Evolutionary conservation across 2,888 invertebrate genomes (phyloP), one percentile per base, ranked within the genome.

Genomic region (Polyommatus icarus): DNA sequence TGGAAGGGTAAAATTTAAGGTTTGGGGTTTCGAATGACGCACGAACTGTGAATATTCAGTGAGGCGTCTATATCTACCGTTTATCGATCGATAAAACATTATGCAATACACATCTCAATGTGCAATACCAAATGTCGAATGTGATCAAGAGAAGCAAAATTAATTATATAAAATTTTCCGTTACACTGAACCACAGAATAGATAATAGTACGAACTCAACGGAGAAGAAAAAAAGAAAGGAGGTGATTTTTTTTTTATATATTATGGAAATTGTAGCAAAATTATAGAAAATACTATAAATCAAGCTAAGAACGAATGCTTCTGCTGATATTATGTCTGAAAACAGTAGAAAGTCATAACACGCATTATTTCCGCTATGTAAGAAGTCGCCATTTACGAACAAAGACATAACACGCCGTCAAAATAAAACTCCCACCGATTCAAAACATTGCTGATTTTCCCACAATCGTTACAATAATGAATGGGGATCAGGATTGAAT

Each of bases 351-450:
- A 24, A 78, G 61, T 10, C 61, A 61, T 12, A 61, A 61, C 61
- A 61, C 24, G 4, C 61, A 24, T 12, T 10, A 24, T 54, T 76
- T 8, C 8, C 40, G 59, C 32, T 46, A 24, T 46, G 78, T 82
- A 80, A 82, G 71, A 72, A 73, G 40, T 67, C 29, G 18, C 67
- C 40, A 77, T 76, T 67, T 59, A 24, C 57, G 73, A 73, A 77
- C 72, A 73, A 61, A 77, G 71, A 72, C 32, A 71, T 46, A 76
- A 76, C 67, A 76, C 57, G 84, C 83, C 82, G 88, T 90, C 89
- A 90, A 89, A 92, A 89, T 85, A 89, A 88, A 89, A 91, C 93
- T 93, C 93, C 91, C 93, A 93, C 91, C 89, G 90, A 91, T 90
- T 91, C 18, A 91, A 90, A 90, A 92, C 89, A 87, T 85, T 88